Percentiles rank a stretch among this genome's conserved stretches.
These are phyloP conservation scores for Polyergus mexicanus DNA, from an alignment of 1,140 invertebrate species.

Conservation along the genomic window DNA sequence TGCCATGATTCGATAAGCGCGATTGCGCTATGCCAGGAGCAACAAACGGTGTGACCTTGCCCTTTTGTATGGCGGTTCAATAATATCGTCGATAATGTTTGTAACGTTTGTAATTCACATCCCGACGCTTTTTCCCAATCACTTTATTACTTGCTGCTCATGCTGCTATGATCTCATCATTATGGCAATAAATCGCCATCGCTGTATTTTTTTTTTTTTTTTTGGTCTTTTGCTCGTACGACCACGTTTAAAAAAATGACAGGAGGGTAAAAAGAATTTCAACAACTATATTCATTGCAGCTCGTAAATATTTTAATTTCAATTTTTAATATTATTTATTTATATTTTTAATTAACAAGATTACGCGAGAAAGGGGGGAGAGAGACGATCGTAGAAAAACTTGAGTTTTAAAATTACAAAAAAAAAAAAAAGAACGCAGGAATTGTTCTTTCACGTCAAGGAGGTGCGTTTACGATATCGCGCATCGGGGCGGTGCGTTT, in stretches of 20 bases:
- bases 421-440: too few relatives aligned
- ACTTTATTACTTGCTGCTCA: slow-evolving; percentile 4
- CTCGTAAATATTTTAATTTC: neutral
- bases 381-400: neutral
- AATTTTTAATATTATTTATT: neutral
- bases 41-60: slow-evolving; percentile 48
- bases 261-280: neutral
- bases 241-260: neutral
- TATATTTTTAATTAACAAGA: neutral
- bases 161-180: slow-evolving; percentile 3
- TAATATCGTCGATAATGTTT: slow-evolving; percentile 21
- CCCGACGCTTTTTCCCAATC: neutral
- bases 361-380: neutral
- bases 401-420: neutral
- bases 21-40: neutral
- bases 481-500: neutral
- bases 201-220: neutral
- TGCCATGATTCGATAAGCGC: slow-evolving; percentile 1
- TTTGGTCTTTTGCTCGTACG: neutral
- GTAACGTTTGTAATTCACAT: slow-evolving; percentile 38
- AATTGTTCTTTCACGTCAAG: neutral
- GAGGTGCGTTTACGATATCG: neutral
- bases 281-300: neutral
- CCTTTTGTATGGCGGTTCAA: slow-evolving; percentile 23
- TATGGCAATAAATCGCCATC: neutral